Base-by-base conservation (phyloP, 1,140 invertebrate genomes). In the Drosophila eugracilis region DNA sequence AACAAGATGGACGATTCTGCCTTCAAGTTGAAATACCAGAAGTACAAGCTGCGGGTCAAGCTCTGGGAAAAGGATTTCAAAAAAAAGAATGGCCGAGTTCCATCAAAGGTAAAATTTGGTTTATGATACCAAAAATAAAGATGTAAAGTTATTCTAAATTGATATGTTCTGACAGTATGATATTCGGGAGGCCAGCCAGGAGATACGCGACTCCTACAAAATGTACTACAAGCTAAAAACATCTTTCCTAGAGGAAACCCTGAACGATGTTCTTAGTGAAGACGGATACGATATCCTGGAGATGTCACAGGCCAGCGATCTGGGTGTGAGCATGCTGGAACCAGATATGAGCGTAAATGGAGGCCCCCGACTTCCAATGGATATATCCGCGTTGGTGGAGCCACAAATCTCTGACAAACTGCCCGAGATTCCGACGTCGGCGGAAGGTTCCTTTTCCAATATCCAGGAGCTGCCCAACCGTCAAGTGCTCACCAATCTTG, bases 151-250 rank as follows among this genome's bases (percentile, higher is more conserved):
- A 26, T 24, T 4, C 6, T 19, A 45, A 22, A 2, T 14, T 30
- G 24, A 44, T 22, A n/a, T 55, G 24, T 47, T 26, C 7, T 10
- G 24, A 5, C 15, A 96, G 94, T 94, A 95, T 90, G 96, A 97
- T 86, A 96, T 97, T 37, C 94, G 94, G 77, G 94, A 94, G 91
- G 96, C 96, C 19, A 93, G 94, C 15, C 80, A 92, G 30, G 93
- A 94, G 52, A 95, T 97, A 37, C 94, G 94, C 78, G 93, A 95
- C 81, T 95, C 96, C 0, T 97, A 97, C 74, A 96, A 95, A 91
- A 95, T 94, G 72, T 97, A 97, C 91, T 96, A 95, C 92, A 93
- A 95, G 73, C 81, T 96, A 1, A 97, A 97, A 92, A 95, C 95
- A 24, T 92, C 92, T 41, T 94, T 94, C 39, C 92, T 96, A 28